These are phyloP conservation scores for Romanogobio albipinnatus DNA, from an alignment of 2,113 vertebrate species.

Conservation along the genomic window DNA sequence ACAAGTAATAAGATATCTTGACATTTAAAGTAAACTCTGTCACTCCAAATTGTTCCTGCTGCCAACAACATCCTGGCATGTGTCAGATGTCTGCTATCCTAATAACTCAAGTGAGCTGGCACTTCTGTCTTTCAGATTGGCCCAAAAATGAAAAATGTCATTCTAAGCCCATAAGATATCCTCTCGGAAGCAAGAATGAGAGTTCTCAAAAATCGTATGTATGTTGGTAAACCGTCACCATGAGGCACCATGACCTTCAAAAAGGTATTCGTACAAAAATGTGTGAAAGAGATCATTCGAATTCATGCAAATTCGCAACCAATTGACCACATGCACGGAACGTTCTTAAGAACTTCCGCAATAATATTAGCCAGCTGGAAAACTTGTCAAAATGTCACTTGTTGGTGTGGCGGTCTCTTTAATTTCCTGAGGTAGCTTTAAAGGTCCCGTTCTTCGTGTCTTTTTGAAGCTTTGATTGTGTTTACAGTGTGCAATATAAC, in stretches of 20 bases:
- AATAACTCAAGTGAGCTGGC: not conserved
- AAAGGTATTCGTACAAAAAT: not conserved
- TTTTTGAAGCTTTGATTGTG: too few relatives aligned
- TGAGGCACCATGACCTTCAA: too few relatives aligned
- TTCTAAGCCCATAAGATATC: not conserved
- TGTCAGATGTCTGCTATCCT: not conserved
- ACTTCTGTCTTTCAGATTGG: not conserved
- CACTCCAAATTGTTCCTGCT: not conserved
- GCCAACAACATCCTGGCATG: conserved; percentile 7
- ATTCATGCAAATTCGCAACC: not conserved
- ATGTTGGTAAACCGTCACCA: not conserved
- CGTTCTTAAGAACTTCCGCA: too few relatives aligned
- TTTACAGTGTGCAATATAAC: too few relatives aligned
- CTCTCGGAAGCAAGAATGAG: too few relatives aligned
- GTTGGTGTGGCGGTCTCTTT: too few relatives aligned
- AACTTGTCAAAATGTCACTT: too few relatives aligned
- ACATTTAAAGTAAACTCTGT: not conserved
- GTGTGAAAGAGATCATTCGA: not conserved
- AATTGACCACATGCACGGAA: not conserved
- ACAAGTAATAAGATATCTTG: not conserved
- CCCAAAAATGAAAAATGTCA: not conserved
- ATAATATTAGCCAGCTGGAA: too few relatives aligned
- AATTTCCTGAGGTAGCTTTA: too few relatives aligned
- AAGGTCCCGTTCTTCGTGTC: too few relatives aligned
- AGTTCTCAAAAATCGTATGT: too few relatives aligned